Evolutionary conservation across 1,140 invertebrate genomes (phyloP), one percentile per base, ranked within the genome.

Genomic region (Telenomus remus): DNA sequence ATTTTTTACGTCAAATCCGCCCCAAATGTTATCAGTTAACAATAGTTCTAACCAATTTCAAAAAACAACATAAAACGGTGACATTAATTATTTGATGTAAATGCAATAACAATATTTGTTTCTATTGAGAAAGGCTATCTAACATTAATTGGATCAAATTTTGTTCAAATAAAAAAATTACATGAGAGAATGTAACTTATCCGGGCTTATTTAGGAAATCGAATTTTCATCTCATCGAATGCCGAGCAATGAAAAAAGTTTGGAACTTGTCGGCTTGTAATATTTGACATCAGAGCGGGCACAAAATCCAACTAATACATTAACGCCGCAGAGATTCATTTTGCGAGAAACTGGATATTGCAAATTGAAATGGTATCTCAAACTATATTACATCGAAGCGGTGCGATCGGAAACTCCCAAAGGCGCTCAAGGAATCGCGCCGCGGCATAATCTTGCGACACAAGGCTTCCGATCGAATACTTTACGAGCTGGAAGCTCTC

Each of bases 281-380:
- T n/a, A n/a, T n/a, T n/a, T n/a, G n/a, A n/a, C n/a, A n/a, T n/a
- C n/a, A n/a, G n/a, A n/a, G n/a, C n/a, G n/a, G n/a, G n/a, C n/a
- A n/a, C n/a, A n/a, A n/a, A 57, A 42, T 51, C 16, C 42, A 27
- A 12, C 10, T 56, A 75, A 68, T 51, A 63, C 15, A 34, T 54
- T 46, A 35, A 43, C 64, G 35, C 39, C n/a, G 12, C 50, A 19
- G 15, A 65, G 60, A 70, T 65, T 70, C 55, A 76, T 76, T 76
- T 70, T 76, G 53, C 39, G 60, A 53, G 11, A 51, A 65, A 39
- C 37, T 76, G 73, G 60, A 70, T 76, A 76, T 76, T 76, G 73
- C 66, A 76, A 76, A 76, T 76, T 76, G 73, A 76, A 76, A 76
- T 76, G 66, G 65, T 65, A 76, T 76, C 73, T 70, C 73, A 61